Percentiles rank a stretch among this genome's conserved stretches.
These are phyloP conservation scores for Regulus satrapa DNA, from an alignment of 2,113 vertebrate genomes.

Conservation along the genomic window DNA sequence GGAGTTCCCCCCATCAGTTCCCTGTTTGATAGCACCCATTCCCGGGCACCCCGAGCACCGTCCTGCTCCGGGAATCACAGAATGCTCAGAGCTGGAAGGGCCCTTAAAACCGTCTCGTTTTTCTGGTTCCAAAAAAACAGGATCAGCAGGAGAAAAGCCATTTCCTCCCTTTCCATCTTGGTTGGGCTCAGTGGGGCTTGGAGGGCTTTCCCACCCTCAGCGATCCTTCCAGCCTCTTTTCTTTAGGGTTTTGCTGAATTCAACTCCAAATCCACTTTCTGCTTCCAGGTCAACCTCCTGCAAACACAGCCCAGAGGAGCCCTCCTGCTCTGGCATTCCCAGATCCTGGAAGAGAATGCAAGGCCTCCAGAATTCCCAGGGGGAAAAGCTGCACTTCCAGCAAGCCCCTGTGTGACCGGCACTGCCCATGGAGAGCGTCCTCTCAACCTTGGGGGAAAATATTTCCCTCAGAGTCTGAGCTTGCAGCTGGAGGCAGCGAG, in stretches of 20 bases:
- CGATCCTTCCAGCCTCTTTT: background rate
- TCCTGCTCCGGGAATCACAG: background rate
- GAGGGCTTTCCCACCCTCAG: background rate
- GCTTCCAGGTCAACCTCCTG: background rate
- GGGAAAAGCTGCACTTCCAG: background rate
- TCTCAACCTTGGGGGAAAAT: background rate
- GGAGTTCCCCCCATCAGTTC: background rate
- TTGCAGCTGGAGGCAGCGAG: background rate
- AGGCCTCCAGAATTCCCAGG: accelerated
- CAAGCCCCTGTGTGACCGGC: accelerated
- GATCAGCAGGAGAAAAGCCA: background rate
- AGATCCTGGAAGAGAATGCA: accelerated
- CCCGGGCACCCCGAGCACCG: background rate
- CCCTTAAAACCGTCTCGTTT: background rate
- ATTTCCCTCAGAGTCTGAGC: background rate
- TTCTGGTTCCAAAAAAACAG: background rate
- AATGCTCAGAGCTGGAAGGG: background rate
- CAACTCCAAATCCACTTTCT: background rate
- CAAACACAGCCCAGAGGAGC: background rate
- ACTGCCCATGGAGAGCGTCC: background rate
- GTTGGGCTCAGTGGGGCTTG: background rate
- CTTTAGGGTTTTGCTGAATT: background rate
- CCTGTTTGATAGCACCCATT: background rate
- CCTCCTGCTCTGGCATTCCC: background rate
- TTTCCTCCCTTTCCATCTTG: background rate